phyloP scores from a whole-genome alignment of 2,113 vertebrate genomes.

The Nesospiza acunhae region DNA sequence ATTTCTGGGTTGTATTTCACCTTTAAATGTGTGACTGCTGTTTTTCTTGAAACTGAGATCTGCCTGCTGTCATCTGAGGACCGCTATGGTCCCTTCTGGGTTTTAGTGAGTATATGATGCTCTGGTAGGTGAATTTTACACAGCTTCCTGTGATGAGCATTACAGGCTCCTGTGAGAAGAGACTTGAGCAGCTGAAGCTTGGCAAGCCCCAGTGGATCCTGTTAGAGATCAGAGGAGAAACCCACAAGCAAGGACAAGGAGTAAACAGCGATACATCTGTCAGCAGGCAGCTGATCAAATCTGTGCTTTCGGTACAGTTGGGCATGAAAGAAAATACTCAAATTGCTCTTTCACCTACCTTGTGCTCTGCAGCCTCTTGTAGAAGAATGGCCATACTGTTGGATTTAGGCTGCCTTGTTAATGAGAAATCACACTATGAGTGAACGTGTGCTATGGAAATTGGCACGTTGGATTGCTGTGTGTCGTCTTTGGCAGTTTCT shows the following conservation, averaged over 20 bases:
- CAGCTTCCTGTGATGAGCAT: not conserved
- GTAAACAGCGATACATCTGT: slow-evolving; percentile 49
- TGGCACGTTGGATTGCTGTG: not conserved
- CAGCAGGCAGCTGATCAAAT: slow-evolving; percentile 40
- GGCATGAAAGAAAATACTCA: slow-evolving; percentile 60
- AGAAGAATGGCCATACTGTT: slow-evolving; percentile 12
- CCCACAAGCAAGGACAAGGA: slow-evolving; percentile 29
- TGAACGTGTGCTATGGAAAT: slow-evolving; percentile 2
- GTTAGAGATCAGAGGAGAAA: slow-evolving; percentile 42
- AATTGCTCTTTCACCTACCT: not conserved
- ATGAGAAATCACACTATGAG: slow-evolving; percentile 27
- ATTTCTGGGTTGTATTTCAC: not conserved
- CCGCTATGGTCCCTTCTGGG: not conserved
- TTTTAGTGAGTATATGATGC: not conserved
- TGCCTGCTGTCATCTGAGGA: not conserved
- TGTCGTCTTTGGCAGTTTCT: not conserved
- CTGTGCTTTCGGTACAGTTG: not conserved
- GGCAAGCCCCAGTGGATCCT: slow-evolving; percentile 21
- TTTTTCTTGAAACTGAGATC: slow-evolving; percentile 19
- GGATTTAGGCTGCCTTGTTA: slow-evolving; percentile 66
- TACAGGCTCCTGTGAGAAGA: slow-evolving; percentile 19
- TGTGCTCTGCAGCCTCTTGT: not conserved
- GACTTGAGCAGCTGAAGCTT: slow-evolving; percentile 23
- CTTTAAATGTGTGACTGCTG: not conserved
- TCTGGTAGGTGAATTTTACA: slow-evolving; percentile 34